Base-by-base conservation (phyloP, 2,888 invertebrate genomes). In the Drosophila anomalipes region DNA sequence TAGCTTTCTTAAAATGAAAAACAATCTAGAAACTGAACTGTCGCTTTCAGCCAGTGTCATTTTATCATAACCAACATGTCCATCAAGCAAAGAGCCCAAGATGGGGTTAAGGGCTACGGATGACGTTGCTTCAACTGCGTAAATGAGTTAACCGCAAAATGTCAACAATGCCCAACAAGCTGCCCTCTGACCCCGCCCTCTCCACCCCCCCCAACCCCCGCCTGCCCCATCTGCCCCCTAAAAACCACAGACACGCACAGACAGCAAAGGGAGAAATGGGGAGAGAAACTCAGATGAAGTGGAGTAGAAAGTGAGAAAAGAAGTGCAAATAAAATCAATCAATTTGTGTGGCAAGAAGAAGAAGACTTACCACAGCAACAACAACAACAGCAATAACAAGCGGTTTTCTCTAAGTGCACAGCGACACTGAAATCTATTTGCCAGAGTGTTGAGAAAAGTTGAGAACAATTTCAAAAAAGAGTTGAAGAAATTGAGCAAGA, bases 321-420 rank as follows among this genome's bases (percentile, higher is more conserved):
- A 69, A 79, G 79, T 79, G 87, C 90, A 89, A 91, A 89, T 89
- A 91, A 91, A 91, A 89, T 91, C 89, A 89, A 89, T 89, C 89
- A 89, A 86, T 90, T 90, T 86, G 76, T 79, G 68, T 74, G 78
- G 78, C 76, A 80, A 71, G 60, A 53, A 51, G 58, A 62, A 59
- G 70, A 72, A 70, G 47, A 56, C 70, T 49, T 49, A 35, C 51
- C 52, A n/a, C 30, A 19, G 70, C 47, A 62, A 67, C 60, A 57
- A 41, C 54, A 64, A 32, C 52, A n/a, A 56, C 28, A 37, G 19
- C n/a, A 53, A 35, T 0, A 28, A 28, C 41, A 39, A 53, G 47
- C 33, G 37, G 37, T 16, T 47, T 47, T 26, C 28, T 70, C 80
- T 85, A 85, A 85, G 86, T 86, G 90, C 88, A 75, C 39, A 69